Evolutionary conservation across 2,888 invertebrate species (phyloP).

Genomic region (Drosophila cognata): DNA sequence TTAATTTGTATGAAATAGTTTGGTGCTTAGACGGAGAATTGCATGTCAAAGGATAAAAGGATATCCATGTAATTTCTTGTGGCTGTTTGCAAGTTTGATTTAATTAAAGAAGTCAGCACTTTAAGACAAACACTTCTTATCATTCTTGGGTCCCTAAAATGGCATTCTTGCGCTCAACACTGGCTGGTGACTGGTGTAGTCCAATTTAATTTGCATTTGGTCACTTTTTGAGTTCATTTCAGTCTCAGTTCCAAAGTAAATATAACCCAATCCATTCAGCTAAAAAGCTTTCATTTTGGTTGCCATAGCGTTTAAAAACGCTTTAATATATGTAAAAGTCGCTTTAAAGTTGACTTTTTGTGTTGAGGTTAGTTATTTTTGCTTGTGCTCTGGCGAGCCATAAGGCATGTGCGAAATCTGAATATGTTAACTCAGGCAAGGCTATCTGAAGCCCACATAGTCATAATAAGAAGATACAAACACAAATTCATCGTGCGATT

Average conservation of each 20-base stretch:
- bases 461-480: constrained; percentile 19
- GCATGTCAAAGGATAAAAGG: background rate
- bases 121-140: background rate
- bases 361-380: background rate
- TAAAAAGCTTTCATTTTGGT: background rate
- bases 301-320: background rate
- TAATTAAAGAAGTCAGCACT: background rate
- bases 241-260: background rate
- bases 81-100: background rate
- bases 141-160: background rate
- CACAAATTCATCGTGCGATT: constrained; percentile 43
- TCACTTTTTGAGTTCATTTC: background rate
- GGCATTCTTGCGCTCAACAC: background rate
- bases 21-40: background rate
- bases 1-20: background rate
- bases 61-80: background rate
- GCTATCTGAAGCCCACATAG: constrained; percentile 8
- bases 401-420: background rate
- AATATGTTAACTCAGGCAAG: background rate
- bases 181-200: background rate
- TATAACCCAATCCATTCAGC: background rate
- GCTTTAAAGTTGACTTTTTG: background rate
- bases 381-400: background rate
- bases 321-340: background rate
- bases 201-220: background rate